These are phyloP conservation scores for Acanthococcus lagerstroemiae DNA, from an alignment of 2,888 invertebrate species.

Conservation along the genomic window DNA sequence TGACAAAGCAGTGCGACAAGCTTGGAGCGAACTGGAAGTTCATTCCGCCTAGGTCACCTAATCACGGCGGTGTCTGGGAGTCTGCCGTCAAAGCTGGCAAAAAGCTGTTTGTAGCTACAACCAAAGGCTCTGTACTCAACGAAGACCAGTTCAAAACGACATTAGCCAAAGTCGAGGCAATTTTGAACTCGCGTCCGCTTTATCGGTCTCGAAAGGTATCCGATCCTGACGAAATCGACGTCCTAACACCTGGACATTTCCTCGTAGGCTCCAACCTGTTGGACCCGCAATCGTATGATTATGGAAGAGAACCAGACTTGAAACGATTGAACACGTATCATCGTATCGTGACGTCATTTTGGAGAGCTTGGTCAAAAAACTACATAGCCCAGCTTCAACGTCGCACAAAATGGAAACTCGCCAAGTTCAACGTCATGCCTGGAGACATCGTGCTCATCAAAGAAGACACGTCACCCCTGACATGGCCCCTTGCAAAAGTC, in stretches of 20 bases:
- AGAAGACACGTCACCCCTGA: background rate
- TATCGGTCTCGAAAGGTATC: slow-evolving; percentile 35
- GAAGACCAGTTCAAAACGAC: slow-evolving; percentile 11
- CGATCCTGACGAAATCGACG: slow-evolving; percentile 34
- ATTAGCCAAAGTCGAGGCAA: too few relatives aligned
- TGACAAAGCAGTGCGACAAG: too few relatives aligned
- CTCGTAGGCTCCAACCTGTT: slow-evolving; percentile 37
- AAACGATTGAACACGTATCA: background rate
- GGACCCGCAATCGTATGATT: slow-evolving; percentile 31
- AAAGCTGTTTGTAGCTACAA: too few relatives aligned
- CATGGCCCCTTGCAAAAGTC: too few relatives aligned
- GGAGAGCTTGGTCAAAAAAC: slow-evolving; percentile 38
- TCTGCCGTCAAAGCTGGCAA: too few relatives aligned
- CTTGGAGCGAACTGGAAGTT: slow-evolving; percentile 34
- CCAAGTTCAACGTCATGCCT: background rate
- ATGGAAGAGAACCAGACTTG: background rate
- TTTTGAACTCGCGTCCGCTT: slow-evolving; percentile 34
- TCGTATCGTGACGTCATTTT: too few relatives aligned
- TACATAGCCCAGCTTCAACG: slow-evolving; percentile 37
- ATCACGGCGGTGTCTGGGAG: slow-evolving; percentile 19
- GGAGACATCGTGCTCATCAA: too few relatives aligned
- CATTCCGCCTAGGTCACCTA: background rate
- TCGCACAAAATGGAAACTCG: slow-evolving; percentile 36
- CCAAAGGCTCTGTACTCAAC: slow-evolving; percentile 1
- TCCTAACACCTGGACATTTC: slow-evolving; percentile 40